These are phyloP conservation scores for Pipistrellus kuhlii DNA, from an alignment of 2,797 vertebrate genomes.

Conservation along the genomic window DNA sequence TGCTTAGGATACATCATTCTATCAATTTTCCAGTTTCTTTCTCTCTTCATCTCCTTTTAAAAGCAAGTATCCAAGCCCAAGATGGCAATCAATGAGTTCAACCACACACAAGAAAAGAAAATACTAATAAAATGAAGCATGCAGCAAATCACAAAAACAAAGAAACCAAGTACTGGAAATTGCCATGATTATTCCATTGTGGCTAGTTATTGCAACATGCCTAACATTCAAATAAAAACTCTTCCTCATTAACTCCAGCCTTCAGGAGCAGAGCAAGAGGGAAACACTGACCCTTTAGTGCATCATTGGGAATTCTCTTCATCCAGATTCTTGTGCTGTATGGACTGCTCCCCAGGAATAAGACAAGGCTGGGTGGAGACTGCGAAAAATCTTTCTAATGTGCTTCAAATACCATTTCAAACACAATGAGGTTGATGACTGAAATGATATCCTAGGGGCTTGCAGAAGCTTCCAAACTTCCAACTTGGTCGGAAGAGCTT, in stretches of 20 bases:
- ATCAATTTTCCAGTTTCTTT: conserved; percentile 58
- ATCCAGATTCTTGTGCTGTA: neutral
- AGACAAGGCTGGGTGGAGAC: neutral
- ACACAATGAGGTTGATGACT: conserved; percentile 8
- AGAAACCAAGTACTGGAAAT: conserved; percentile 76
- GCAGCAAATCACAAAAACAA: conserved; percentile 77
- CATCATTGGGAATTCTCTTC: conserved; percentile 60
- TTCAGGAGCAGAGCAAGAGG: conserved; percentile 56
- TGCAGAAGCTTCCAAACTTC: conserved; percentile 45
- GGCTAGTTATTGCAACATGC: conserved; percentile 81
- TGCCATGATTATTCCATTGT: conserved; percentile 75
- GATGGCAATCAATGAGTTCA: conserved; percentile 65
- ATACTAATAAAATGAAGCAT: conserved; percentile 78
- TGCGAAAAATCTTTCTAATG: neutral
- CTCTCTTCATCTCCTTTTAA: conserved; percentile 62
- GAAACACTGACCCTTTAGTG: conserved; percentile 27
- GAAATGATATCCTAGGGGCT: neutral
- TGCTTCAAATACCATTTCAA: conserved; percentile 24
- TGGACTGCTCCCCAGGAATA: neutral
- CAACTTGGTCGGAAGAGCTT: neutral
- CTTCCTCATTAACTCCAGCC: conserved; percentile 73
- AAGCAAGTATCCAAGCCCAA: conserved; percentile 53
- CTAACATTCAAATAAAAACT: conserved; percentile 78
- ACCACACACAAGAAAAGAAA: conserved; percentile 73
- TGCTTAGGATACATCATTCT: conserved; percentile 18